Base-by-base conservation (phyloP, 2,797 vertebrate genomes). In the Sebastiscus tertius region DNA sequence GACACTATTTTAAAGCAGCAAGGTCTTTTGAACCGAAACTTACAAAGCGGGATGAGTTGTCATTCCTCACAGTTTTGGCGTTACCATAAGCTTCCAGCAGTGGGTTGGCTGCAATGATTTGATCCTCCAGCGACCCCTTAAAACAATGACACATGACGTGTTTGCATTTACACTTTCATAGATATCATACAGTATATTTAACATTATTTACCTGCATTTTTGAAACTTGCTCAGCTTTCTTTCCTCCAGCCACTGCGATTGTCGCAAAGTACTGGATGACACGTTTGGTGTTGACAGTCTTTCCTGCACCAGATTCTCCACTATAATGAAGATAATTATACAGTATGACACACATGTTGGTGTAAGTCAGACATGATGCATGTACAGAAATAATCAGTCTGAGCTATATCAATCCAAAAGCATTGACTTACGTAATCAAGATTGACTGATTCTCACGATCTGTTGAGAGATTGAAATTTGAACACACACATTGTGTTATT, bases 401-500 rank as follows among this genome's bases (percentile, higher is more conserved):
- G 27, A 61, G 7, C 26, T 42, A 4, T 33, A 67, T 65, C 5
- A 54, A 4, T 22, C 5, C 8, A 68, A 11, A 70, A 59, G 33
- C 18, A 20, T 9, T 49, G 87, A 96, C 96, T 20, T 96, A 98
- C 97, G 97, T 98, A 83, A 98, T 98, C 87, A 98, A 93, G 94
- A 98, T 97, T 0, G 97, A 98, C 96, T 98, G 97, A 90, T 98
- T 98, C 90, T 98, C 97, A 2, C 96, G 94, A 91, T 98, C 97
- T 98, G 95, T 75, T 73, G 58, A 76, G 54, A 78, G 60, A 69
- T 76, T 27, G n/a, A 80, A 63, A 77, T 65, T 46, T 14, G 4
- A 75, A 65, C 52, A 60, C 2, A 56, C 5, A 39, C 5, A 20
- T 6, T 55, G 1, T 46, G 52, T 72, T 73, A 61, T 5, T 54